A percentile compares a stretch with the other conserved stretches of the same genome.
phyloP scores from a whole-genome alignment of 1,140 invertebrate species.

The Parapsyche elsis region DNA sequence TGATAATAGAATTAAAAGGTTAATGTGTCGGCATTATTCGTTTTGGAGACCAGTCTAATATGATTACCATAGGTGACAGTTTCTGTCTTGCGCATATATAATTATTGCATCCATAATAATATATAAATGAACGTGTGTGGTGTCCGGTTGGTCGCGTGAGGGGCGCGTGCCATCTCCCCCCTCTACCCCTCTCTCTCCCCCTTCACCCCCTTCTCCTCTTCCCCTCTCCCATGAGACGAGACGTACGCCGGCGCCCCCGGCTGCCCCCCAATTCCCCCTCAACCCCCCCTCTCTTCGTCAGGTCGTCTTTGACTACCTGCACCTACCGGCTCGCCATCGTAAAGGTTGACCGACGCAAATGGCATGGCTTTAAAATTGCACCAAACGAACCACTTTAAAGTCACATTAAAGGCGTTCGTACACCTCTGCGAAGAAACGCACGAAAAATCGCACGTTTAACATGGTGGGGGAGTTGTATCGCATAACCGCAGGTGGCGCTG shows the following conservation, averaged over 20 bases:
- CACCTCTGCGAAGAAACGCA: no score
- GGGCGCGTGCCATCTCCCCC: conserved; percentile 49
- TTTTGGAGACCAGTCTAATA: no score
- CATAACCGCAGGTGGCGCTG: no score
- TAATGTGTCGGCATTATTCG: no score
- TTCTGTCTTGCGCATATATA: no score
- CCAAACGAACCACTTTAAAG: not conserved
- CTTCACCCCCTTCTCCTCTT: conserved; percentile 7
- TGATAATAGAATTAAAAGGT: no score
- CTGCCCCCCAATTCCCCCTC: not conserved
- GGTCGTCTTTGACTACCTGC: conserved; percentile 31
- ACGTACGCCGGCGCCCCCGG: not conserved
- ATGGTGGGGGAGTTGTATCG: no score
- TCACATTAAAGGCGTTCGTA: not conserved
- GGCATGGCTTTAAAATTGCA: conserved; percentile 32
- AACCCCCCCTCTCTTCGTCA: not conserved
- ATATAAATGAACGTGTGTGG: conserved; percentile 14
- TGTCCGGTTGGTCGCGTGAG: conserved; percentile 5
- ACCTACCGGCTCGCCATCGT: conserved; percentile 30
- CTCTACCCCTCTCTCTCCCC: not conserved
- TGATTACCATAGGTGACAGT: no score
- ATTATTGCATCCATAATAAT: no score
- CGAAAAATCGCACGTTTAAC: no score
- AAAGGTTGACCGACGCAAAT: not conserved
- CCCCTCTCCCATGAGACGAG: no score